Base-by-base conservation (phyloP, 2,888 invertebrate species). In the Morpho deidamia region DNA sequence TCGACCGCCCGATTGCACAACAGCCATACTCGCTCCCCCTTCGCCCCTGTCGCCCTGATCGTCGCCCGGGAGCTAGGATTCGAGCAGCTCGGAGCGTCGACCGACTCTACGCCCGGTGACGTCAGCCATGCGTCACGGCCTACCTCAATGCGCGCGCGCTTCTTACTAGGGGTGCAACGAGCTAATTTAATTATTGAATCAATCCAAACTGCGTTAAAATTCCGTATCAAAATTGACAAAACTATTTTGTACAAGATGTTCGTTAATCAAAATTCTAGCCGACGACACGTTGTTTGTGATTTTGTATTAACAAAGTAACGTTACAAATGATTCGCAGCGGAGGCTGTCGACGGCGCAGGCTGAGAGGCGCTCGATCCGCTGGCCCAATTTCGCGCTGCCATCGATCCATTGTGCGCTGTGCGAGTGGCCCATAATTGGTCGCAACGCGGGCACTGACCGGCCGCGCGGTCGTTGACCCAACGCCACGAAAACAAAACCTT, bases 141-240 rank as follows among this genome's bases (percentile, higher is more conserved):
- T 89, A 90, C 90, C 91, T 90, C 91, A 90, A 90, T 88, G 84
- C 86, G 89, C 83, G 85, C 83, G 87, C 87, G 86, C 87, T 82
- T 86, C 81, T 81, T 71, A 76, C 78, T 77, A 83, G 88, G 85
- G 89, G 80, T 89, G 85, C 80, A 81, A 74, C 73, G 74, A 70
- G 76, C 78, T 69, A 74, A 80, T 80, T 78, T 76, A 75, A 78
- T 76, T 73, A 73, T 66, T 72, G 59, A 67, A 67, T 32, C 23
- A 23, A 23, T 23, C 23, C 23, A 23, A 23, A 23, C 23, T 5
- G 23, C 23, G 23, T 23, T 23, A 23, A 23, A 23, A 23, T 23
- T 5, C 23, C 5, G 23, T 5, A 23, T 5, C 23, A 5, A 2
- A 23, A 2, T 23, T 23, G 23, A 5, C 5, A 23, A 1, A 23